Evolutionary conservation across 2,888 invertebrate species (phyloP).

Genomic region (Nysson spinosus): DNA sequence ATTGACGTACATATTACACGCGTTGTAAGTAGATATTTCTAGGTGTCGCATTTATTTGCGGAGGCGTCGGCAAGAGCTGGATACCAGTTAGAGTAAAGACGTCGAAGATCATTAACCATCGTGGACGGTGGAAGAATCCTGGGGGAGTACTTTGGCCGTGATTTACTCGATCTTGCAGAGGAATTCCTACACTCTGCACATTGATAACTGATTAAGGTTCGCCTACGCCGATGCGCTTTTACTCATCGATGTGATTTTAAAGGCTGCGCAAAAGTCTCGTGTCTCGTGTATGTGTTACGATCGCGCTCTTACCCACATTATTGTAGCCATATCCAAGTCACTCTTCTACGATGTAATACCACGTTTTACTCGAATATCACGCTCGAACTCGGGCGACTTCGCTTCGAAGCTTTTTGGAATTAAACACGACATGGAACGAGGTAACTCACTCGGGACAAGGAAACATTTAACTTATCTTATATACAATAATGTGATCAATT

Average conservation of each 20-base stretch:
- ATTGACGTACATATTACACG: conserved; percentile 58
- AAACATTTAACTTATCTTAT: conserved; percentile 44
- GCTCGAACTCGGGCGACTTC: conserved; percentile 51
- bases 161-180: conserved; percentile 14
- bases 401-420: conserved; percentile 55
- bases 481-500: conserved; percentile 34
- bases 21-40: conserved; percentile 65
- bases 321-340: conserved; percentile 63
- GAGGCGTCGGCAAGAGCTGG: conserved; percentile 62
- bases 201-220: conserved; percentile 42
- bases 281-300: conserved; percentile 74
- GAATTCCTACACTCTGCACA: conserved; percentile 17
- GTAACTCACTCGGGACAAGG: too few species aligned
- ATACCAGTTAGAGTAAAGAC: conserved; percentile 52
- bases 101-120: conserved; percentile 44
- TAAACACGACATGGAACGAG: conserved; percentile 36
- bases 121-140: conserved; percentile 36
- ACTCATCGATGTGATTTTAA: conserved; percentile 75
- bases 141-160: conserved; percentile 45
- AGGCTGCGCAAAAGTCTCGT: conserved; percentile 72
- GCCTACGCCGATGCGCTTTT: conserved; percentile 52
- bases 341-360: conserved; percentile 63
- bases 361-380: conserved; percentile 60
- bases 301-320: conserved; percentile 68
- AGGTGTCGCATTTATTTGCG: conserved; percentile 71